phyloP scores from a whole-genome alignment of 2,888 invertebrate species.

The Desoria tigrina region DNA sequence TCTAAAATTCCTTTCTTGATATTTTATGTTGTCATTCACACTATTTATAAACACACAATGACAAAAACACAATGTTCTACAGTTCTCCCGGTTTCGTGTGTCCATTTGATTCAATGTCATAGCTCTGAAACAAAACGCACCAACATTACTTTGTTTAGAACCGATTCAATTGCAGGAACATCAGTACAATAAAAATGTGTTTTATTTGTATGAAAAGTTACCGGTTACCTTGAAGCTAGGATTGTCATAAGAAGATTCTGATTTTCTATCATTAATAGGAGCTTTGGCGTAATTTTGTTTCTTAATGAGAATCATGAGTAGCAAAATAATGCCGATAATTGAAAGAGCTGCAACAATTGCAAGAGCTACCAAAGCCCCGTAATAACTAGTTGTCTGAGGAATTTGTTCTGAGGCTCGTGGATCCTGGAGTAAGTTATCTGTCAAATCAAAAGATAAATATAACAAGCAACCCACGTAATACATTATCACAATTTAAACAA shows the following conservation, averaged over 20 bases:
- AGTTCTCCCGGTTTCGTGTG: constrained; percentile 51
- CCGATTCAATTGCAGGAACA: background rate
- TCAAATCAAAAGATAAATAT: no score
- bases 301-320: constrained; percentile 76
- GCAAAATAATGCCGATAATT: constrained; percentile 75
- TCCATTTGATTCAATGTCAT: constrained; percentile 52
- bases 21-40: no score
- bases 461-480: no score
- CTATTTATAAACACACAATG: no score
- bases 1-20: no score
- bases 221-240: constrained; percentile 80
- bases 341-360: constrained; percentile 84
- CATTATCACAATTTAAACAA: background rate
- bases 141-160: constrained; percentile 18
- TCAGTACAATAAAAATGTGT: background rate
- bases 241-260: constrained; percentile 87
- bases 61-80: constrained; percentile 27
- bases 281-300: constrained; percentile 70
- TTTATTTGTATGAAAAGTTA: constrained; percentile 11
- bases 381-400: constrained; percentile 71
- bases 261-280: constrained; percentile 78
- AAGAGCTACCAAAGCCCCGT: constrained; percentile 82
- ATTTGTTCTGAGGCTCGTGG: constrained; percentile 36
- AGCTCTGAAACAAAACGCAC: constrained; percentile 51
- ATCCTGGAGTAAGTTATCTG: constrained; percentile 17